Conservation (phyloP, 1,140 invertebrate species). For the Drosophila lacertosa region DNA sequence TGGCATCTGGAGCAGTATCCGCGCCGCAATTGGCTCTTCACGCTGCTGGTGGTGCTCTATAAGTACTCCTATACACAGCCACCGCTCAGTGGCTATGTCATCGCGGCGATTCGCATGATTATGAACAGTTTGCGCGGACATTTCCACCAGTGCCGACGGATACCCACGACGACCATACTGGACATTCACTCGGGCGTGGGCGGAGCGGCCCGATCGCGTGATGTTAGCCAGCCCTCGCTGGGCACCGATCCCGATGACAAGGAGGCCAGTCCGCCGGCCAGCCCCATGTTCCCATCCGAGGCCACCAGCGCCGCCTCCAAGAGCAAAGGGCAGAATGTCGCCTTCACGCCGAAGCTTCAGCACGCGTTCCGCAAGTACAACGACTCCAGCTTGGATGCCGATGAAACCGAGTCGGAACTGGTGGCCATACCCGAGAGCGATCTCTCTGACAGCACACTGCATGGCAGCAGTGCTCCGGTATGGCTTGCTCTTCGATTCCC, state of each 20-base stretch:
- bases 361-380: constrained; percentile 84
- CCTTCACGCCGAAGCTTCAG: constrained; percentile 78
- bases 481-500: not conserved
- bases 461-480: constrained; percentile 89
- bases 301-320: constrained; percentile 81
- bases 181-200: constrained; percentile 87
- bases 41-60: constrained; percentile 97
- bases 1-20: constrained; percentile 94
- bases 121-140: constrained; percentile 96
- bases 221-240: constrained; percentile 90
- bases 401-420: constrained; percentile 93
- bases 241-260: constrained; percentile 86
- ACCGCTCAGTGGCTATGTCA: constrained; percentile 91
- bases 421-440: constrained; percentile 94
- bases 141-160: constrained; percentile 93
- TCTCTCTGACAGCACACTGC: constrained; percentile 92
- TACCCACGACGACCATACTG: constrained; percentile 88
- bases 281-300: constrained; percentile 83
- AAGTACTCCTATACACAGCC: constrained; percentile 97
- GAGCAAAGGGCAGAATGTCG: constrained; percentile 79
- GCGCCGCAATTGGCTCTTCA: constrained; percentile 95
- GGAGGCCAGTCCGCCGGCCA: constrained; percentile 79
- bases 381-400: constrained; percentile 90
- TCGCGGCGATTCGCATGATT: constrained; percentile 94
- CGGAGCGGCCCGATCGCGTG: constrained; percentile 88